Evolutionary conservation across 2,888 invertebrate species (phyloP), one percentile per base, ranked within the genome.

Genomic region (Netelia virgata): DNA sequence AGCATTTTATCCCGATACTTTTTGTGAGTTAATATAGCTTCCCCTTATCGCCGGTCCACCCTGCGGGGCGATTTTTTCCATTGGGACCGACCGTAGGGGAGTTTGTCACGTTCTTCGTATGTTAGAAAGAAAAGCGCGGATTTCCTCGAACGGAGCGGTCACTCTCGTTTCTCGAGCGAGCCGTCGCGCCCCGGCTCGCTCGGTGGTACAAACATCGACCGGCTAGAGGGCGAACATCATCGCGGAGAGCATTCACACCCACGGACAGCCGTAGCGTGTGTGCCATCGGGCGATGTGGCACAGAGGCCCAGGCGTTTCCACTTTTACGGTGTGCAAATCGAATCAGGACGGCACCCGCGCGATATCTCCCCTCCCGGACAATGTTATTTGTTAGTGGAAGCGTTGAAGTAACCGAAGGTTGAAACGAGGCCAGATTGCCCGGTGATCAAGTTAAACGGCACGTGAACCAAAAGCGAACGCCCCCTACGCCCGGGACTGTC

Each of bases 351-450:
- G 88, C 89, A 90, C 91, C 91, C 90, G 90, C 90, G 90, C 89
- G 90, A 61, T 61, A 61, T 61, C 61, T 28, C 61, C 23, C 61
- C 61, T 23, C 41, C 47, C 69, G 89, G 91, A 92, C 92, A 92
- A 93, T 93, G 90, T 93, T 93, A 93, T 93, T 93, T 92, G 92
- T 93, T 92, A 92, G 93, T 89, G 90, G 91, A 91, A 91, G 92
- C 92, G 91, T 91, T 91, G 91, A 90, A 92, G 92, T 91, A 92
- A 92, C 91, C 91, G 90, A 90, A 92, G 92, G 91, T 92, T 93
- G 93, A 93, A 93, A 93, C 92, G 93, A 93, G 93, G 92, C 92
- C 93, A 93, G 93, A 93, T 93, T 93, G 93, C 90, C 90, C 92
- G 89, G 91, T 93, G 93, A 93, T 93, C 93, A 91, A 93, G 93